Conservation (phyloP, 2,888 invertebrate species). For the Trichopria drosophilae region DNA sequence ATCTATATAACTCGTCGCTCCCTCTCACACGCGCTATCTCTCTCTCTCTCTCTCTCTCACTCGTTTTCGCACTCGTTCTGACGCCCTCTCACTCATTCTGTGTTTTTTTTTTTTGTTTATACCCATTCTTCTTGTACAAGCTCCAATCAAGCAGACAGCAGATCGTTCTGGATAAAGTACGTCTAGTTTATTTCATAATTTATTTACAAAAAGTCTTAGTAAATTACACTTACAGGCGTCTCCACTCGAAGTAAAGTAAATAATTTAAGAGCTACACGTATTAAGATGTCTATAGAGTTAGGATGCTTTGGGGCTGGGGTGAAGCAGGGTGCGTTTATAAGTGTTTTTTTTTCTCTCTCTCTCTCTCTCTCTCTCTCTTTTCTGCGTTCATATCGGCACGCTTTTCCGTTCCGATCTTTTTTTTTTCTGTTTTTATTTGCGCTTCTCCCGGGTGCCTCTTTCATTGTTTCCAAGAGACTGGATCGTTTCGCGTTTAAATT, state of each 20-base stretch:
- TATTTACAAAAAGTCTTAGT: conserved; percentile 59
- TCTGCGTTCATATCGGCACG: too few relatives aligned
- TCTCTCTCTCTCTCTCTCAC: conserved; percentile 4
- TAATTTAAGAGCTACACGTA: conserved; percentile 58
- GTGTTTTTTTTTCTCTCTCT: conserved; percentile 46
- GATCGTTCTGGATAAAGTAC: conserved; percentile 55
- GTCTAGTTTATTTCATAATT: conserved; percentile 58
- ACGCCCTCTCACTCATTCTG: too few relatives aligned
- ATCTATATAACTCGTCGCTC: too few relatives aligned
- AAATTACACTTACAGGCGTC: conserved; percentile 58
- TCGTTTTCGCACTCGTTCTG: not conserved
- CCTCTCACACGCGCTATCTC: too few relatives aligned
- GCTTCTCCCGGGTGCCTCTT: too few relatives aligned
- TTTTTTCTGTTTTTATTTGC: too few relatives aligned
- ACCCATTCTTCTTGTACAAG: not conserved
- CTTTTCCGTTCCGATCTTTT: too few relatives aligned
- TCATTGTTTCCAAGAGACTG: too few relatives aligned
- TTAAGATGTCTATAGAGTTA: conserved; percentile 57
- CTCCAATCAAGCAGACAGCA: conserved; percentile 6
- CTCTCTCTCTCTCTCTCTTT: too few relatives aligned
- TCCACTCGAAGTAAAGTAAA: conserved; percentile 58
- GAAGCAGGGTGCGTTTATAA: conserved; percentile 50
- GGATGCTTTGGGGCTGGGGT: too few relatives aligned
- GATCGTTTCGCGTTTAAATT: too few relatives aligned
- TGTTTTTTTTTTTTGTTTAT: too few relatives aligned